Evolutionary conservation across 2,797 vertebrate species (phyloP), one percentile per base, ranked within the genome.

Genomic region (Silurus aristotelis): DNA sequence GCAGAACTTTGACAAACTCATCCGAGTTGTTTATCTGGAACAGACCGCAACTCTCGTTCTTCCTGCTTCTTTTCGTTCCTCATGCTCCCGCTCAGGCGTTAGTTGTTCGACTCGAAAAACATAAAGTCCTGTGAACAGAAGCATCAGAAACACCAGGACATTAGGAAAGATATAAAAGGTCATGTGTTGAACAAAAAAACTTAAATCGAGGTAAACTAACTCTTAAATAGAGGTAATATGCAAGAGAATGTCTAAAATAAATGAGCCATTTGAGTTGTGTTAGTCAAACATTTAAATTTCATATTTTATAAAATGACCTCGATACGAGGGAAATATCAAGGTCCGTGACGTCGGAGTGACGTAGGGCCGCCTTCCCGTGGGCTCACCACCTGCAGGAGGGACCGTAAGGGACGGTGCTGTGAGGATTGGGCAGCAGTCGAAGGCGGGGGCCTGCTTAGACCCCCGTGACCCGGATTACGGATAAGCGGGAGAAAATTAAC

Each of bases 61-160:
- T 72, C 79, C 80, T 22, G 38, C 66, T 79, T 5, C 10, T 63
- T 14, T n/a, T 2, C 27, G 17, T 66, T 60, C 5, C 46, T 52
- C 85, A 87, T 83, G 86, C 19, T n/a, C 9, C n/a, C 9, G 67
- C 56, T 77, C 84, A 84, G 86, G 86, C 88, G 81, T 90, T 92
- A 94, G 91, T 90, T 89, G 80, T 94, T 94, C 0, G 90, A 83
- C 90, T 96, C 95, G 88, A 96, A 96, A 89, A 93, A 96, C 95
- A 96, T 96, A 90, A 96, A 96, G 90, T 96, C 95, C 95, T 96
- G 91, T 60, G 68, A 10, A 70, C 72, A 63, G 6, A 80, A 48
- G 22, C 1, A 64, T n/a, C 20, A 63, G 19, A 63, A 58, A n/a
- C 2, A 43, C 9, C 7, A 43, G 31, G 31, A 31, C 31, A 15